phyloP scores from a whole-genome alignment of 2,888 invertebrate species.

The Erannis defoliaria region DNA sequence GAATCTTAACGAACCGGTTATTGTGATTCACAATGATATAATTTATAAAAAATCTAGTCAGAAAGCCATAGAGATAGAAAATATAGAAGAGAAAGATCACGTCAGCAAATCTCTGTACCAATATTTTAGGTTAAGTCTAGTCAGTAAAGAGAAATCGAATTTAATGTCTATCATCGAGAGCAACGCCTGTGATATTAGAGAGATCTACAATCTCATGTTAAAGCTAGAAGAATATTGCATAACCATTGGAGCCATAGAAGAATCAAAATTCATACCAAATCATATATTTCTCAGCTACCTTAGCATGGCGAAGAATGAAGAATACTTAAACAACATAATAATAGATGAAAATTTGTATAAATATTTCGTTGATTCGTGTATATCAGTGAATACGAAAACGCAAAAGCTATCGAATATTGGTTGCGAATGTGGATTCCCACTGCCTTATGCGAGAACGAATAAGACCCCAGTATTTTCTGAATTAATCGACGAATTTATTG shows the following conservation, averaged over 20 bases:
- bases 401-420: constrained; percentile 73
- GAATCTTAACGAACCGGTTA: constrained; percentile 45
- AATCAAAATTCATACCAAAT: constrained; percentile 75
- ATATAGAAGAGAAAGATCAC: constrained; percentile 67
- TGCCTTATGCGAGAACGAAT: constrained; percentile 79
- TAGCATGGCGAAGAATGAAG: constrained; percentile 60
- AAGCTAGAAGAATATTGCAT: constrained; percentile 76
- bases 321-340: constrained; percentile 68
- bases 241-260: constrained; percentile 69
- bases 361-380: constrained; percentile 86
- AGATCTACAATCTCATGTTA: constrained; percentile 74
- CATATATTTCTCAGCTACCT: constrained; percentile 78
- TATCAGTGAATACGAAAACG: constrained; percentile 82
- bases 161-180: constrained; percentile 76
- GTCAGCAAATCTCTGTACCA: constrained; percentile 76
- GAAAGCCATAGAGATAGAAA: constrained; percentile 72
- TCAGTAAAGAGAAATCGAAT: constrained; percentile 76
- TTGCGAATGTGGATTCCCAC: constrained; percentile 88
- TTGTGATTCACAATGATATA: constrained; percentile 65
- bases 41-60: constrained; percentile 82
- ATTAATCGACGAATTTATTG: constrained; percentile 86
- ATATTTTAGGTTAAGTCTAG: constrained; percentile 78
- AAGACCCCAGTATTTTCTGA: constrained; percentile 81
- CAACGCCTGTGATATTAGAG: constrained; percentile 79
- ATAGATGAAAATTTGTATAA: constrained; percentile 76